These are phyloP conservation scores for Brotula barbata DNA, from an alignment of 2,797 vertebrate genomes.

Conservation along the genomic window DNA sequence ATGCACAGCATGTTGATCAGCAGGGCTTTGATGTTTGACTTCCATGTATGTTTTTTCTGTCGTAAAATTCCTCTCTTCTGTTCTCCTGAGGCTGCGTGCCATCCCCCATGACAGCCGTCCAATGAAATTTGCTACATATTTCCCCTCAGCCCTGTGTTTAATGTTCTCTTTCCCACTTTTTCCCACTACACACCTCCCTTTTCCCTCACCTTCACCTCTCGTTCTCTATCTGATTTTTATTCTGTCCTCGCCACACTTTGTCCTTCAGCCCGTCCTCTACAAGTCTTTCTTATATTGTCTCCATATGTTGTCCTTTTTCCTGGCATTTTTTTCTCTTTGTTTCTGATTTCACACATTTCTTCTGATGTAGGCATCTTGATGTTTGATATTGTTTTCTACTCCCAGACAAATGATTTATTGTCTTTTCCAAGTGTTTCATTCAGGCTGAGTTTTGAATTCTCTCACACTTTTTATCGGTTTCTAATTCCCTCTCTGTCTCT, in stretches of 20 bases:
- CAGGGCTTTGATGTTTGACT: conserved; percentile 53
- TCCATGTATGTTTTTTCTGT: conserved; percentile 22
- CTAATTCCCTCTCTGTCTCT: background rate
- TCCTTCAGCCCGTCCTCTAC: conserved; percentile 37
- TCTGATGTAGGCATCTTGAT: conserved; percentile 5
- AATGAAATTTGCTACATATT: conserved; percentile 47
- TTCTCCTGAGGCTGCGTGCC: conserved; percentile 30
- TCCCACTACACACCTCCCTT: background rate
- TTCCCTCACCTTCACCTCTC: conserved; percentile 2
- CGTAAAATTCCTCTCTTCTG: conserved; percentile 41
- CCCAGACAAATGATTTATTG: conserved; percentile 22
- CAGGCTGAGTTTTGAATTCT: conserved; percentile 22
- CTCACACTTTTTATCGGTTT: background rate
- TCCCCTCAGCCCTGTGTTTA: conserved; percentile 13
- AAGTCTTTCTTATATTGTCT: conserved; percentile 13
- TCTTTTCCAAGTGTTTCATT: conserved; percentile 10
- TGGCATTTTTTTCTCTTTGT: background rate
- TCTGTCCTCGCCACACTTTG: conserved; percentile 21
- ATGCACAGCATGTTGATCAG: conserved; percentile 61
- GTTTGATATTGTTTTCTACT: conserved; percentile 14
- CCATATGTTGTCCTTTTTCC: conserved; percentile 1
- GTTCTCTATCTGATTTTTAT: conserved; percentile 23
- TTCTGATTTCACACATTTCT: background rate
- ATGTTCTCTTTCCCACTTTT: conserved; percentile 2
- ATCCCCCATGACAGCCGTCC: conserved; percentile 34